Evolutionary conservation across 2,113 vertebrate species (phyloP).

Genomic region (Plotosus lineatus): DNA sequence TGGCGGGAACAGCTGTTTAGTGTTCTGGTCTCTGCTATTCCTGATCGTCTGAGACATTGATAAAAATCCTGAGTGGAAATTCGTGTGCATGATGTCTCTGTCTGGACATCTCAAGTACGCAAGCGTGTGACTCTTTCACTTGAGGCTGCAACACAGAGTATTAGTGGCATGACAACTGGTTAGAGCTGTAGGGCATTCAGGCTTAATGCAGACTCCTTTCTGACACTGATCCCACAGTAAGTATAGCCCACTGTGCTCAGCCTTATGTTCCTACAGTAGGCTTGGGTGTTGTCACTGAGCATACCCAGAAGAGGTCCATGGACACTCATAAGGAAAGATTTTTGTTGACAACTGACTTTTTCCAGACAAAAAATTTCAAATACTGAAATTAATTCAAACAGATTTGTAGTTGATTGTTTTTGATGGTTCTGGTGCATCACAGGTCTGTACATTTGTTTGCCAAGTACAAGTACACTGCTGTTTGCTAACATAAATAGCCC

Average conservation of each 20-base stretch:
- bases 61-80: constrained; percentile 10
- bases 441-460: not conserved
- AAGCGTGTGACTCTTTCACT: constrained; percentile 1
- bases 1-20: not conserved
- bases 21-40: not conserved
- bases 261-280: not conserved
- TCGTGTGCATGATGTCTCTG: constrained; percentile 28
- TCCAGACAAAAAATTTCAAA: not conserved
- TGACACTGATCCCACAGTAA: not conserved
- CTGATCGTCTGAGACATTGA: not conserved
- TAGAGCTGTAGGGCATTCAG: not conserved
- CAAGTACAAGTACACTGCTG: not conserved
- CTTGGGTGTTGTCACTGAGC: not conserved
- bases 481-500: not conserved
- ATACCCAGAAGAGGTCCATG: not conserved
- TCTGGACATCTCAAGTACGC: constrained; percentile 15
- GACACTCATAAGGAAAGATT: not conserved
- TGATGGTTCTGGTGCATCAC: not conserved
- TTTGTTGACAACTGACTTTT: not conserved
- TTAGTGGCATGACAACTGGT: not conserved
- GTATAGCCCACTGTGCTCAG: not conserved
- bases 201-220: not conserved
- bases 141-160: not conserved
- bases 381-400: not conserved
- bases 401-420: not conserved